Evolutionary conservation across 2,888 invertebrate genomes (phyloP), one percentile per base, ranked within the genome.

Genomic region (Hipparchia sbordonii): DNA sequence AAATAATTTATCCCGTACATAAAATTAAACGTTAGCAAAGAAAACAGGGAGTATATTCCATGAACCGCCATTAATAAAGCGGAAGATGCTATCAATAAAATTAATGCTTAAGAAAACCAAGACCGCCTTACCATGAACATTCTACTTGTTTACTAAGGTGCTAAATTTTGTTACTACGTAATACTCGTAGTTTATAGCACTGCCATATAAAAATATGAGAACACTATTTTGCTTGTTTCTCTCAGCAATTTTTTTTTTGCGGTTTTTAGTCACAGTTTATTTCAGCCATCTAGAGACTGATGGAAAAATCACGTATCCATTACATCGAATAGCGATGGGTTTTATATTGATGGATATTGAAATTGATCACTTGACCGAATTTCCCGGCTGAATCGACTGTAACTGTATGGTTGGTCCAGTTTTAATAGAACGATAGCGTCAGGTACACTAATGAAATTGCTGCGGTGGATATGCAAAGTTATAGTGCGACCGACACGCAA

Each of bases 41-140:
- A 65, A 65, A 65, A 65, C 52, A 65, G 39, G 23, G 51, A 65
- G 52, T 65, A 13, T 33, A 6, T 52, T 2, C 52, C 52, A 65
- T 65, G 7, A 52, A 65, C 51, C 33, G 52, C 65, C 65, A 60
- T 68, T 70, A 70, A 67, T 73, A 73, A 67, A 57, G 52, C 54
- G 68, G 9, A 57, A 71, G 63, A 74, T 71, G 54, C 63, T 68
- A 68, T 71, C 71, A 68, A 71, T 71, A 54, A 71, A 65, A 59
- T 63, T 71, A 60, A 68, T 45, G 68, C 59, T 33, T 60, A 57
- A 60, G 48, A 65, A 48, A 57, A 65, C 63, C 65, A 61, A 68
- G 63, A 73, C 59, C 68, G 45, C 33, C 61, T 69, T 62, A 60
- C 59, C 69, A 60, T 65, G 56, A 33, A 45, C 46, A 70, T 46